Percentiles rank a stretch among this genome's conserved stretches.
These are phyloP conservation scores for Lasioglossum leucozonium DNA, from an alignment of 2,888 invertebrate species.

Conservation along the genomic window DNA sequence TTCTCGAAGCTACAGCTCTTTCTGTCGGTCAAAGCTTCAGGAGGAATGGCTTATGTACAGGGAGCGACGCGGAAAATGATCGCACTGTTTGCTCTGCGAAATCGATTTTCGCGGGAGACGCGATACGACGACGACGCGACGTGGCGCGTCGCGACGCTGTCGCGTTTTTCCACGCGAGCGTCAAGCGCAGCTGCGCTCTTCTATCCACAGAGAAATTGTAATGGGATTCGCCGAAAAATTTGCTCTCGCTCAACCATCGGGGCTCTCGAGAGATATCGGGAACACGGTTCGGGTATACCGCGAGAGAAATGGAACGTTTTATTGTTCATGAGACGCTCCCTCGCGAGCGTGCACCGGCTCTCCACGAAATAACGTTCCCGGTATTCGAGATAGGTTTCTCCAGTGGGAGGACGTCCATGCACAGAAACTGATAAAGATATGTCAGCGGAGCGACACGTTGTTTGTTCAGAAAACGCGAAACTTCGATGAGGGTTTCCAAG, in stretches of 20 bases:
- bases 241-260: neutral
- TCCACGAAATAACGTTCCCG: neutral
- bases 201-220: neutral
- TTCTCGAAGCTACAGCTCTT: slow-evolving; percentile 54
- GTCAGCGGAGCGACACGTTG: neutral
- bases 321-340: neutral
- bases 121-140: neutral
- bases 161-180: neutral
- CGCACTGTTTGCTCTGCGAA: slow-evolving; percentile 17
- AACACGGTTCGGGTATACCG: neutral
- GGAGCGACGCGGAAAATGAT: slow-evolving; percentile 53
- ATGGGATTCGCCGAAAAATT: neutral
- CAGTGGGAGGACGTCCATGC: neutral
- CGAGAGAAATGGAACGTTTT: neutral
- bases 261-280: neutral
- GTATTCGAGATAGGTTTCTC: neutral
- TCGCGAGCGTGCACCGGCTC: neutral
- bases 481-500: neutral
- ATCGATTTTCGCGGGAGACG: slow-evolving; percentile 35
- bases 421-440: neutral
- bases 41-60: slow-evolving; percentile 60
- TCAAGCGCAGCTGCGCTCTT: neutral
- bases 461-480: neutral
- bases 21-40: slow-evolving; percentile 55
- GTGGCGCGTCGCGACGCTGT: neutral